Evolutionary conservation across 1,140 invertebrate genomes (phyloP), one percentile per base, ranked within the genome.

Genomic region (Magallana ariakensis): DNA sequence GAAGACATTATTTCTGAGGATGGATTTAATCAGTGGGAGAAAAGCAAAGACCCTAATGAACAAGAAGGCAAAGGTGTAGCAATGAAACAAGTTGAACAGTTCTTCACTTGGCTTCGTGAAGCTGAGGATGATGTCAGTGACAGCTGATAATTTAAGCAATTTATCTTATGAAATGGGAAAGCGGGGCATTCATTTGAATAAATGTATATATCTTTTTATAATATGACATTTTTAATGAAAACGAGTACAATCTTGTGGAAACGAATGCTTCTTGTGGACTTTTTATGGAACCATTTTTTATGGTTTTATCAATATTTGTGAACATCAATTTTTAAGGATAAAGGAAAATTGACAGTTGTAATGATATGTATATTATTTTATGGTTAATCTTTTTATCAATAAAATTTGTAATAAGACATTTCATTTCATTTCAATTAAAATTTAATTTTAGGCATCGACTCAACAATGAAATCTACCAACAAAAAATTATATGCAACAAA

Each of bases 1-100:
- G 94, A 95, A 87, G 95, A 95, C 89, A 92, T 96, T 80, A 95
- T 96, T 88, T 96, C 95, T 80, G 95, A 95, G 88, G 96, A 96
- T 85, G 95, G 95, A 81, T 96, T 96, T 90, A 92, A 95, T 58
- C 93, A 95, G 80, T 96, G 96, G 96, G 94, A 96, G 87, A 92
- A 92, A 6, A 95, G 93, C 90, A 91, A 94, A 10, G 95, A 95
- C 87, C 94, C 95, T 16, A 91, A 93, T 0, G 96, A 96, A 91
- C 93, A 94, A 19, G 95, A 95, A 81, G 96, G 96, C 56, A 96
- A 96, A 91, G 95, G 95, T 15, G 95, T 96, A 3, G 95, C 96
- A n/a, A 88, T 95, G 8, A 95, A 95, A 90, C 94, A 95, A 53
- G 93, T 96, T 8, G 95, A 95, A 46, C 95, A 95, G 60, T 96